Percentiles rank a stretch among this genome's conserved stretches.
Evolutionary conservation across 1,140 invertebrate species (phyloP).

Genomic region (Hyphantria cunea): DNA sequence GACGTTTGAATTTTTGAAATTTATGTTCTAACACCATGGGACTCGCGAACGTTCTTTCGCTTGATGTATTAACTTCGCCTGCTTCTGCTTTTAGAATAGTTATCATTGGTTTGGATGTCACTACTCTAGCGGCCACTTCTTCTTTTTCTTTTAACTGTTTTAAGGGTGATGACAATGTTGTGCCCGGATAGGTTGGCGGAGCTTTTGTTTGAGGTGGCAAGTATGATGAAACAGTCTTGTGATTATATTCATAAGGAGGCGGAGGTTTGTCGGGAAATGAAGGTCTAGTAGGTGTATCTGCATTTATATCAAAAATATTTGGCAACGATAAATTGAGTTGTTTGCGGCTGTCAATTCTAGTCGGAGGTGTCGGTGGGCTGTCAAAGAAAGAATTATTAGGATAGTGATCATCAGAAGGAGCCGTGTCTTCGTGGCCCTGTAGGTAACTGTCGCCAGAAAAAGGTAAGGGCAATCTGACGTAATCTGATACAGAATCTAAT

Average conservation of each 20-base stretch:
- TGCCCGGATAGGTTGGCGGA: constrained; percentile 67
- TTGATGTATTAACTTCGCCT: constrained; percentile 71
- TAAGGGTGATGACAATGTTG: constrained; percentile 30
- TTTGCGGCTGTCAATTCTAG: constrained; percentile 84
- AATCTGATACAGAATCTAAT: constrained; percentile 93
- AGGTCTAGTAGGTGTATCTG: constrained; percentile 35
- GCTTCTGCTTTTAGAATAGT: constrained; percentile 87
- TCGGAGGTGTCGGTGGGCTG: constrained; percentile 84
- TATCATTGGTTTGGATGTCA: constrained; percentile 86
- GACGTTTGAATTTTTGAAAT: constrained; percentile 75
- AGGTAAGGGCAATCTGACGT: constrained; percentile 90
- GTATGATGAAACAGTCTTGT: constrained; percentile 59
- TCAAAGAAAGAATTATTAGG: constrained; percentile 77
- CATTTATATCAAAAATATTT: constrained; percentile 69
- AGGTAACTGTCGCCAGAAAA: constrained; percentile 82
- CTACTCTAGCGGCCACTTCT: constrained; percentile 85
- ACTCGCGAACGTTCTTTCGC: constrained; percentile 74
- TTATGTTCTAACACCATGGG: constrained; percentile 74
- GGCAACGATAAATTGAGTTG: constrained; percentile 74
- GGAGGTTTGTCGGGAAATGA: constrained; percentile 67
- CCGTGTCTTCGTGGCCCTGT: constrained; percentile 79
- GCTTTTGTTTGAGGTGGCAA: constrained; percentile 46
- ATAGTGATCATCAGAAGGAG: constrained; percentile 78
- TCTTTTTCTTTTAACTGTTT: constrained; percentile 75
- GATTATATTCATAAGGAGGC: constrained; percentile 75